phyloP scores from a whole-genome alignment of 1,140 invertebrate genomes.

The Brachystomella parvula region DNA sequence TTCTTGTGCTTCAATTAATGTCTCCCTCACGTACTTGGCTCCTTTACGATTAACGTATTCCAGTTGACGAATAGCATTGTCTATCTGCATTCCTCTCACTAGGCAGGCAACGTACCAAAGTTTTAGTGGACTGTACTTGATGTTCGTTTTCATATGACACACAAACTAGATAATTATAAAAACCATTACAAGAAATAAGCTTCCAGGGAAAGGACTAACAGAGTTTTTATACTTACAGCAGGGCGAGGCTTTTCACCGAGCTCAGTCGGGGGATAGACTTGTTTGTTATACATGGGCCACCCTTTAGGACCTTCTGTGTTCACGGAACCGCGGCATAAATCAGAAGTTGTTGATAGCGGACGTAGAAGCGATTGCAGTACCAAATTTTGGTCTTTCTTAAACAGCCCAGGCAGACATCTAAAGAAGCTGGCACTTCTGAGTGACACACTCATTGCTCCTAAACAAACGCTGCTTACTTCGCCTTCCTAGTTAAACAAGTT shows the following conservation, averaged over 20 bases:
- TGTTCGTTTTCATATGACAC: conserved; percentile 68
- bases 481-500: no score
- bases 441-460: no score
- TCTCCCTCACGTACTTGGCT: conserved; percentile 65
- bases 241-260: conserved; percentile 65
- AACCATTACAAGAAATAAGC: conserved; percentile 8
- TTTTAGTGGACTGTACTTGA: conserved; percentile 84
- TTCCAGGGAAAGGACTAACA: conserved; percentile 1
- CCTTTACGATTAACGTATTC: conserved; percentile 78
- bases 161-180: conserved; percentile 62
- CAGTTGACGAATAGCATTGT: conserved; percentile 86
- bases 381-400: not conserved
- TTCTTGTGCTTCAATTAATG: conserved; percentile 77
- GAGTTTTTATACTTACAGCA: conserved; percentile 55
- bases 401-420: not conserved
- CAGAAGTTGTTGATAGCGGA: not conserved
- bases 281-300: conserved; percentile 56
- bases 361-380: not conserved
- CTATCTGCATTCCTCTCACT: conserved; percentile 81
- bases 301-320: conserved; percentile 2
- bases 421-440: no score
- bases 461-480: no score
- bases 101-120: conserved; percentile 83
- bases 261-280: conserved; percentile 66
- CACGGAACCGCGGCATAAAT: not conserved